A percentile compares a stretch with the other conserved stretches of the same genome.
phyloP scores from a whole-genome alignment of 2,113 vertebrate species.

The Galbula dea region DNA sequence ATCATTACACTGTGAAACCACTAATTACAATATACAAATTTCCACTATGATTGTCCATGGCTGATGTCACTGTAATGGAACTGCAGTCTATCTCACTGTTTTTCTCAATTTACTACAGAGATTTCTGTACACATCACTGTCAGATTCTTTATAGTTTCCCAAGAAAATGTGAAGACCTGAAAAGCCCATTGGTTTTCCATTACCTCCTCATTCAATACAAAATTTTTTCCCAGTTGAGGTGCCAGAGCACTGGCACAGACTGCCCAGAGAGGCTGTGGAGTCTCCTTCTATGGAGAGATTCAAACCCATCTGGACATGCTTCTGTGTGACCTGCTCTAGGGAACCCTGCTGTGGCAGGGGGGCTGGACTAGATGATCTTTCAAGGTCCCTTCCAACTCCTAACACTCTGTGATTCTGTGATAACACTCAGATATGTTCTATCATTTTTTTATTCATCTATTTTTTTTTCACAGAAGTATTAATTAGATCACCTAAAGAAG shows the following conservation, averaged over 20 bases:
- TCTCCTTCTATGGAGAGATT: too few relatives aligned
- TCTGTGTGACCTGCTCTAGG: too few relatives aligned
- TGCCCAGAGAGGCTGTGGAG: too few relatives aligned
- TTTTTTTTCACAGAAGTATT: background rate
- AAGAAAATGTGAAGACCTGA: background rate
- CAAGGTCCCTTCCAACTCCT: too few relatives aligned
- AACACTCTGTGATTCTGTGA: too few relatives aligned
- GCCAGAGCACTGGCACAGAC: too few relatives aligned
- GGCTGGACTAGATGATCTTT: too few relatives aligned
- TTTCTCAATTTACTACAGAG: background rate
- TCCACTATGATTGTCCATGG: background rate
- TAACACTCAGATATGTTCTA: background rate
- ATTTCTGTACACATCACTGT: background rate
- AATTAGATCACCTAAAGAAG: background rate
- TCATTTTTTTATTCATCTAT: background rate
- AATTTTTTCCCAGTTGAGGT: too few relatives aligned
- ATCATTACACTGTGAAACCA: background rate
- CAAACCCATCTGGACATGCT: too few relatives aligned
- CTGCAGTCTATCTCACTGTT: background rate
- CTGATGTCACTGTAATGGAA: background rate
- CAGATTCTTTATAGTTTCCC: background rate
- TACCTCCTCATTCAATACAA: background rate
- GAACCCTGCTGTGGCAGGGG: too few relatives aligned
- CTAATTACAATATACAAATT: background rate
- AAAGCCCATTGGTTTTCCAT: background rate